Conservation (phyloP, 23 tunicate genomes). For the Oikopleura albicans region DNA sequence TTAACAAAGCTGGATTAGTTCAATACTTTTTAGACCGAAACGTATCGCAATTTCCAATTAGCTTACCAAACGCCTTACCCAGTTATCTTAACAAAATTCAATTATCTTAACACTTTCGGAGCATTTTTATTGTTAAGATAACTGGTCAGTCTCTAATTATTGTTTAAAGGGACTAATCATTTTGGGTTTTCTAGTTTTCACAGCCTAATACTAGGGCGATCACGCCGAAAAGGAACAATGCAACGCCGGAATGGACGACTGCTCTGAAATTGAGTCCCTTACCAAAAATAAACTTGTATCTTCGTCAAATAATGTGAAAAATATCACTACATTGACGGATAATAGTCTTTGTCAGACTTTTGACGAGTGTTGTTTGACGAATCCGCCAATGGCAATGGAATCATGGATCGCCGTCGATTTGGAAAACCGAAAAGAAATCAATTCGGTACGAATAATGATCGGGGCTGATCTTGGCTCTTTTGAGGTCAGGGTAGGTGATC, state of each 20-base stretch:
- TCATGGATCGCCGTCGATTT: not conserved
- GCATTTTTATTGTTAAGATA: too few species aligned
- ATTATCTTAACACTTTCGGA: too few species aligned
- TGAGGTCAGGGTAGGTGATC: not conserved
- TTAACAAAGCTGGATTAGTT: too few species aligned
- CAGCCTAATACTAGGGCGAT: too few species aligned
- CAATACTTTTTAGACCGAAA: too few species aligned
- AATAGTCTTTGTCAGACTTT: not conserved
- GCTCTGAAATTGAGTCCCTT: not conserved
- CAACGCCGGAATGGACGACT: constrained; percentile 9
- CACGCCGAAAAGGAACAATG: not conserved
- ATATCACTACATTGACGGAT: not conserved
- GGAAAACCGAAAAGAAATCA: not conserved
- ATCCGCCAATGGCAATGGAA: not conserved
- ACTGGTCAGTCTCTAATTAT: too few species aligned
- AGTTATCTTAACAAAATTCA: too few species aligned
- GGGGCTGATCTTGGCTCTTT: constrained; percentile 1
- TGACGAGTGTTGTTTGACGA: not conserved
- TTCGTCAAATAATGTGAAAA: not conserved
- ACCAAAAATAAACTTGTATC: not conserved
- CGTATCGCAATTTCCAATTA: too few species aligned
- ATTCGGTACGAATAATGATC: not conserved
- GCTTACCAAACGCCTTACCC: too few species aligned
- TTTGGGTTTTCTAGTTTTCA: too few species aligned
- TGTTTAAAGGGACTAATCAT: too few species aligned